Evolutionary conservation across 2,888 invertebrate species (phyloP).

Genomic region (Coleophora deauratella): DNA sequence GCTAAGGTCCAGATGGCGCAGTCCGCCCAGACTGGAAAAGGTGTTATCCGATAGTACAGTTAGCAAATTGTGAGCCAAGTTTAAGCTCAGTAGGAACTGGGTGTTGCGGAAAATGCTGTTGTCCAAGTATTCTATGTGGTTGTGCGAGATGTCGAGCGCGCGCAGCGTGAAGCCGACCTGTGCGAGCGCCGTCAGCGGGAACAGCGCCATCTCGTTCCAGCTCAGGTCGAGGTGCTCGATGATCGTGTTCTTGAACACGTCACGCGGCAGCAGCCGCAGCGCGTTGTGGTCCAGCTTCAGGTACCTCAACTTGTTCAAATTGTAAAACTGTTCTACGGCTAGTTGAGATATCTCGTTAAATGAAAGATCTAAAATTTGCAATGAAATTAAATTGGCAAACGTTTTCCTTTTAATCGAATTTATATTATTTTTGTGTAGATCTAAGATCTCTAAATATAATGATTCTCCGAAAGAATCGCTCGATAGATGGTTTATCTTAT

Average conservation of each 20-base stretch:
- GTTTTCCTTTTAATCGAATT: slow-evolving; percentile 82
- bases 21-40: slow-evolving; percentile 85
- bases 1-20: slow-evolving; percentile 86
- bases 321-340: slow-evolving; percentile 86
- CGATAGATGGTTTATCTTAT: slow-evolving; percentile 80
- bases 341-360: slow-evolving; percentile 84
- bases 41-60: slow-evolving; percentile 92
- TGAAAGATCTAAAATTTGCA: slow-evolving; percentile 87
- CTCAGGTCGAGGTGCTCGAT: slow-evolving; percentile 87
- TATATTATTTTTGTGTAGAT: slow-evolving; percentile 83
- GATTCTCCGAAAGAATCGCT: slow-evolving; percentile 84
- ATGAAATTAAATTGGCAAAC: slow-evolving; percentile 81
- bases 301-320: slow-evolving; percentile 81
- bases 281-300: slow-evolving; percentile 83
- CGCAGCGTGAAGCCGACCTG: slow-evolving; percentile 87
- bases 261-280: slow-evolving; percentile 82
- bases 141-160: slow-evolving; percentile 84
- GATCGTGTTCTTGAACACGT: slow-evolving; percentile 85
- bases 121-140: slow-evolving; percentile 89
- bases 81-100: slow-evolving; percentile 83
- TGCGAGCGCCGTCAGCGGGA: slow-evolving; percentile 84
- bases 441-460: slow-evolving; percentile 80
- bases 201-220: slow-evolving; percentile 83
- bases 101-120: slow-evolving; percentile 90
- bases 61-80: slow-evolving; percentile 85